These are phyloP conservation scores for Bradypodion pumilum DNA, from an alignment of 2,797 vertebrate species.

Conservation along the genomic window DNA sequence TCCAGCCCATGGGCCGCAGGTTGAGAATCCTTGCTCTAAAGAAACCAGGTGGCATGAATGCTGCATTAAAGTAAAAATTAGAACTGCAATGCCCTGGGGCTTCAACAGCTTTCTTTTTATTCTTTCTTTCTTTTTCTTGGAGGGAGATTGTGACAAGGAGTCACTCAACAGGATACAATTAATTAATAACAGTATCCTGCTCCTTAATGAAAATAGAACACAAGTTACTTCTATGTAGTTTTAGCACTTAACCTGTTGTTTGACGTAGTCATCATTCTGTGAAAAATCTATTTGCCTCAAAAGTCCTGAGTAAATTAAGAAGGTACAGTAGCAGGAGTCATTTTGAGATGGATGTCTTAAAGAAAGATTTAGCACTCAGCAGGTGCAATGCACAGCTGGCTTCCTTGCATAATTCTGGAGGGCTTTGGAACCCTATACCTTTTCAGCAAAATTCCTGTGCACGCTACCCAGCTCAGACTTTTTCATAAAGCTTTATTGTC, in stretches of 20 bases:
- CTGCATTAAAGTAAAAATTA: neutral
- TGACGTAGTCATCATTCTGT: neutral
- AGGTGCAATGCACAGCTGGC: conserved; percentile 59
- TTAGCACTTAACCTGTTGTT: conserved; percentile 14
- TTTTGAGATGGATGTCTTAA: conserved; percentile 51
- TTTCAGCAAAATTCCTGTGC: conserved; percentile 50
- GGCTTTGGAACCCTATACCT: conserved; percentile 59
- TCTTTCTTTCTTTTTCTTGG: neutral
- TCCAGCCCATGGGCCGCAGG: no score
- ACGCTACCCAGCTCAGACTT: conserved; percentile 50
- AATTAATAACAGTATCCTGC: neutral
- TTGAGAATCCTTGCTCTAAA: no score
- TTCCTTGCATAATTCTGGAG: conserved; percentile 46
- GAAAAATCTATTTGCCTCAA: conserved; percentile 46
- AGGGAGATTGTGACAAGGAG: neutral
- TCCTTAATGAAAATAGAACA: conserved; percentile 22
- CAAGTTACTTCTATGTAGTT: conserved; percentile 4
- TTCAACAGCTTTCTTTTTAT: neutral
- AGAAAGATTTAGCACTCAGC: conserved; percentile 64
- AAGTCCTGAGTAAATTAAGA: conserved; percentile 43
- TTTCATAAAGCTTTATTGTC: conserved; percentile 19
- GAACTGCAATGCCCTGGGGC: neutral
- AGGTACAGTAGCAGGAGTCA: conserved; percentile 32
- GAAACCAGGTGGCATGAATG: neutral
- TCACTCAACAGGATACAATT: neutral